These are phyloP conservation scores for Sinhomidia bicolor DNA, from an alignment of 2,888 invertebrate genomes.

Conservation along the genomic window DNA sequence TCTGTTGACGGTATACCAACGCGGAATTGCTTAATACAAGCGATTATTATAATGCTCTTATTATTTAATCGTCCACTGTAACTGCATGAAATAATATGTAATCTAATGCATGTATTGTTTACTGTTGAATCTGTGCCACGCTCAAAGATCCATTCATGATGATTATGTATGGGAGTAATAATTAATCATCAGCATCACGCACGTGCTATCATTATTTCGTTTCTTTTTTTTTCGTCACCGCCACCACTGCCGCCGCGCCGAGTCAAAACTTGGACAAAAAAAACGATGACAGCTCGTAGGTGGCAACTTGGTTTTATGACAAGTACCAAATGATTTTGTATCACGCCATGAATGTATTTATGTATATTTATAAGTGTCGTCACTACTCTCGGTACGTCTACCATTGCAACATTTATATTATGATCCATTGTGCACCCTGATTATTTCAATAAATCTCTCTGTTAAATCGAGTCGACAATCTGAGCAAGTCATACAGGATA, in stretches of 20 bases:
- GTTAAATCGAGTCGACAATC: neutral
- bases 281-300: neutral
- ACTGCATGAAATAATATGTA: constrained; percentile 11
- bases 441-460: neutral
- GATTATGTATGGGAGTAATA: neutral
- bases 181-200: constrained; percentile 42
- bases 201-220: constrained; percentile 5
- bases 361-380: neutral
- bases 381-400: neutral
- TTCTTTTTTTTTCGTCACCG: neutral
- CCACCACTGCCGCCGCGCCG: too few relatives aligned
- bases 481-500: neutral
- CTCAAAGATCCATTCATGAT: constrained; percentile 29
- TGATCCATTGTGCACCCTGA: neutral
- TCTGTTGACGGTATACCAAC: constrained; percentile 2
- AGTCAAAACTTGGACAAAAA: constrained; percentile 28
- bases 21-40: constrained; percentile 36
- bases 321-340: neutral
- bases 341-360: neutral
- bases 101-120: too few relatives aligned
- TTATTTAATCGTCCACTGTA: constrained; percentile 27
- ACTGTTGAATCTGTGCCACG: constrained; percentile 23
- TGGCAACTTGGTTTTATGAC: neutral
- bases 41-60: constrained; percentile 28
- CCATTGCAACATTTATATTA: neutral